Evolutionary conservation across 1,140 invertebrate genomes (phyloP).

Genomic region (Zaprionus nigranus): DNA sequence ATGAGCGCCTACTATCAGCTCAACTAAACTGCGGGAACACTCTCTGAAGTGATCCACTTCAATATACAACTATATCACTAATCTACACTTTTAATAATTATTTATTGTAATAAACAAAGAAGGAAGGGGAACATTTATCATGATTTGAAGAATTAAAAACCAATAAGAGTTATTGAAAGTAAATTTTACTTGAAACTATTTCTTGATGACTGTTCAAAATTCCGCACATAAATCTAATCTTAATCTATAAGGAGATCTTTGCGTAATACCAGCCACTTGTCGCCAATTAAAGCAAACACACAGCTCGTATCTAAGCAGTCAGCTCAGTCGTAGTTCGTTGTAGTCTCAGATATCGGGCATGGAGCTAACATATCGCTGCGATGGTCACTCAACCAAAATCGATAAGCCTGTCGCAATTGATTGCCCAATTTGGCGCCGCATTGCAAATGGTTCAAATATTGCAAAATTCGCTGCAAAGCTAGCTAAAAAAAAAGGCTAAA

Average conservation of each 20-base stretch:
- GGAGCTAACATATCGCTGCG: slow-evolving; percentile 2
- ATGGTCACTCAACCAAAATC: slow-evolving; percentile 28
- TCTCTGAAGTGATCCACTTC: background rate
- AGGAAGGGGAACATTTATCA: background rate
- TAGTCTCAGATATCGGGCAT: slow-evolving; percentile 10
- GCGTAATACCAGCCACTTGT: slow-evolving; percentile 54
- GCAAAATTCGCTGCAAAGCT: background rate
- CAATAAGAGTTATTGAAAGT: background rate
- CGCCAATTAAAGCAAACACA: slow-evolving; percentile 41
- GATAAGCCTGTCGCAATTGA: slow-evolving; percentile 26
- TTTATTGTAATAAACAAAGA: background rate
- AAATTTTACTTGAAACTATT: background rate
- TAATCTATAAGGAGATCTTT: slow-evolving; percentile 36
- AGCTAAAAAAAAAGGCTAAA: background rate
- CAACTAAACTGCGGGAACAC: slow-evolving; percentile 35
- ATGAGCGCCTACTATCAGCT: slow-evolving; percentile 72
- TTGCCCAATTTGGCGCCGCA: slow-evolving; percentile 12
- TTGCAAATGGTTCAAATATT: background rate
- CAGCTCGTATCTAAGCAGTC: slow-evolving; percentile 35
- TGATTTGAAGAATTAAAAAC: background rate
- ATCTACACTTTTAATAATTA: slow-evolving; percentile 3
- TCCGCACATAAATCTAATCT: background rate
- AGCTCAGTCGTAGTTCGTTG: background rate
- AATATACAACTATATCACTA: background rate
- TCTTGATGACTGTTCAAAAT: background rate